Percentiles rank a stretch among this genome's conserved stretches.
phyloP scores from a whole-genome alignment of 2,888 invertebrate genomes.

The Blera fallax region DNA sequence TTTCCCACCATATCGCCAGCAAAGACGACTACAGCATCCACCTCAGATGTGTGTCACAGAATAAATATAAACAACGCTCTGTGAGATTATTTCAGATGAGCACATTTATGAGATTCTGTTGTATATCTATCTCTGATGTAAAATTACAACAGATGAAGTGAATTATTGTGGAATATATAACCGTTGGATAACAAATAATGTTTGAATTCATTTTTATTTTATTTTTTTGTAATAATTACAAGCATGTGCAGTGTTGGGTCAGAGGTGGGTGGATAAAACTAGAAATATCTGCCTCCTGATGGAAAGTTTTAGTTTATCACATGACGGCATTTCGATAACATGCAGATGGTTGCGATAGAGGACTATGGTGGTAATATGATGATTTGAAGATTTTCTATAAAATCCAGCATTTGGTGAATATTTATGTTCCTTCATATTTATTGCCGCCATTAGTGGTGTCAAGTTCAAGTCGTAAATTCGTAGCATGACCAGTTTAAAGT shows the following conservation, averaged over 20 bases:
- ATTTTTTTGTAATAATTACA: neutral
- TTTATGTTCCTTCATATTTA: neutral
- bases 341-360: neutral
- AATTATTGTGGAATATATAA: neutral
- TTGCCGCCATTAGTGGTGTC: too few species aligned
- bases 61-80: conserved; percentile 39
- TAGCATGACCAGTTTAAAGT: too few species aligned
- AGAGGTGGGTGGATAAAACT: neutral
- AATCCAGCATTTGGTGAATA: neutral
- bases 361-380: neutral
- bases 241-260: conserved; percentile 3
- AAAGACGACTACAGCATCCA: neutral
- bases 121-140: conserved; percentile 9
- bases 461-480: too few species aligned
- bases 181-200: conserved; percentile 1
- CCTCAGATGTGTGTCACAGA: conserved; percentile 31
- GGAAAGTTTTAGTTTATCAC: neutral
- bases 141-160: conserved; percentile 9
- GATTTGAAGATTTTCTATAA: neutral
- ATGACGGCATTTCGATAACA: conserved; percentile 2
- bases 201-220: too few species aligned
- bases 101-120: conserved; percentile 30
- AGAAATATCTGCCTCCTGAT: neutral
- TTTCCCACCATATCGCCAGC: neutral
- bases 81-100: conserved; percentile 28